phyloP scores from a whole-genome alignment of 2,797 vertebrate species.

The Phylloscopus collybita region DNA sequence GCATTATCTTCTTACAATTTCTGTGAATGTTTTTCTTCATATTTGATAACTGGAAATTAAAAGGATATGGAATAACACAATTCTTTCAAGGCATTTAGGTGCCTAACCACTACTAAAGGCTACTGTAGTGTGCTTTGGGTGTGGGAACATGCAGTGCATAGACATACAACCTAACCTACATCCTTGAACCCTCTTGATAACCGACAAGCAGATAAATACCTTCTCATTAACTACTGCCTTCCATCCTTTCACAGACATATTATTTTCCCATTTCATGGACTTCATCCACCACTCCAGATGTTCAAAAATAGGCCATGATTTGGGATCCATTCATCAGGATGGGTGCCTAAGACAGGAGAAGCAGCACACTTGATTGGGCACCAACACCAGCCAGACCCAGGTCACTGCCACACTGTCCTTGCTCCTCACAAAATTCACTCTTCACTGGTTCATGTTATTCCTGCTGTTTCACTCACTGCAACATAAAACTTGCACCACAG shows the following conservation, averaged over 20 bases:
- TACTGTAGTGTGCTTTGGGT: background rate
- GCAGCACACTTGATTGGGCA: background rate
- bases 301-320: background rate
- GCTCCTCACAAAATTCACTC: background rate
- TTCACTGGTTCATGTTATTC: background rate
- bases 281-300: background rate
- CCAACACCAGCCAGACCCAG: too few species aligned
- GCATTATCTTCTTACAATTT: background rate
- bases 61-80: background rate
- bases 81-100: background rate
- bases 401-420: background rate
- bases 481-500: background rate
- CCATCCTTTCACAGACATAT: background rate
- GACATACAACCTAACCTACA: background rate
- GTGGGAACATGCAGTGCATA: background rate
- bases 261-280: background rate
- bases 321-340: background rate
- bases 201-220: background rate
- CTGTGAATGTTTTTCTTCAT: background rate
- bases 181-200: background rate
- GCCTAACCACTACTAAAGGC: background rate
- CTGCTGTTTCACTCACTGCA: background rate
- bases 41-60: background rate
- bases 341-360: background rate
- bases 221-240: background rate